phyloP scores from a whole-genome alignment of 2,113 vertebrate species.

The Dicrurus megarhynchus region DNA sequence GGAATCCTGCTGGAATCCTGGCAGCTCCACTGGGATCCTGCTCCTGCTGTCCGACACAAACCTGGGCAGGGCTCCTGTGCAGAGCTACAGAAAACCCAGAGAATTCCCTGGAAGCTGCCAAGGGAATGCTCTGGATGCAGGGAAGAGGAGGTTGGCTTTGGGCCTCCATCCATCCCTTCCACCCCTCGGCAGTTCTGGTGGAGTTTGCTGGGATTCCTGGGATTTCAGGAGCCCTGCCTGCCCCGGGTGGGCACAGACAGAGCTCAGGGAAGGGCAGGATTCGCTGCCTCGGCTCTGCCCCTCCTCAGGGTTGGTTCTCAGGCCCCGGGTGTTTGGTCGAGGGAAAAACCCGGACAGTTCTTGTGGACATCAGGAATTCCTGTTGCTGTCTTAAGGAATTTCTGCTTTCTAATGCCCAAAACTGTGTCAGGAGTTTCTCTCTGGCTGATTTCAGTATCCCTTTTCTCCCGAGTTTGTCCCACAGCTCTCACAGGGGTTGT shows the following conservation, averaged over 20 bases:
- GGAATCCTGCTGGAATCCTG: background rate
- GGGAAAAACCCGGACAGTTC: background rate
- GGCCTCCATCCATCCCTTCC: background rate
- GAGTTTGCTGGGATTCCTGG: background rate
- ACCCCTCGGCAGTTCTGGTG: background rate
- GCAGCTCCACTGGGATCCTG: background rate
- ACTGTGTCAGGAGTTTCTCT: background rate
- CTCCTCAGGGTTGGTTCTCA: background rate
- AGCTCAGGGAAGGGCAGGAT: background rate
- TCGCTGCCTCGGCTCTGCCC: background rate
- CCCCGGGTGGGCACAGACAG: background rate
- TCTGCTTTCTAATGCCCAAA: background rate
- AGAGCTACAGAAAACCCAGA: background rate
- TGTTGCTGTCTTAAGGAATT: background rate
- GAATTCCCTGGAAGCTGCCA: background rate
- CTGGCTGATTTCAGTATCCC: background rate
- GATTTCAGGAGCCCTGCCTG: background rate
- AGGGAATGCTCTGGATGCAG: rapidly evolving
- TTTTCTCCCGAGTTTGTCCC: background rate
- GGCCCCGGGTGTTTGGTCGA: background rate
- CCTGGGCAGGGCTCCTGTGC: background rate
- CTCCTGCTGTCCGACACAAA: background rate
- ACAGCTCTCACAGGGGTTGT: background rate
- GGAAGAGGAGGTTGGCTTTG: rapidly evolving
- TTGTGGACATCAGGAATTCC: background rate